Percentiles rank a stretch among this genome's conserved stretches.
These are phyloP conservation scores for Neria commutata DNA, from an alignment of 2,888 invertebrate species.

Conservation along the genomic window DNA sequence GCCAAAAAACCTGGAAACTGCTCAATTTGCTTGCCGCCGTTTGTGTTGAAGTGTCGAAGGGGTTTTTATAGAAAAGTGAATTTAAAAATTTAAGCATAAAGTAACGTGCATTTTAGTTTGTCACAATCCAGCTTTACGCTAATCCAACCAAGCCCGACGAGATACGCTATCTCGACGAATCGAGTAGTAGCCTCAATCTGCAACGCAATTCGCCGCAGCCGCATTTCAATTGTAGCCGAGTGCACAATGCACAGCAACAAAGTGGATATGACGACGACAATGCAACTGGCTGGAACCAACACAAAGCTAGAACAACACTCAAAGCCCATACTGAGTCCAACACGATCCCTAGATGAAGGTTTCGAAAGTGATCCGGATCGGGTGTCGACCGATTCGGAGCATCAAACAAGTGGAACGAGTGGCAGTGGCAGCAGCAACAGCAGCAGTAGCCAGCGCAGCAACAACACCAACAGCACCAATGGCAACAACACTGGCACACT, in stretches of 20 bases:
- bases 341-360: slow-evolving; percentile 62
- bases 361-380: slow-evolving; percentile 64
- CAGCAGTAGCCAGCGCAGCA: slow-evolving; percentile 30
- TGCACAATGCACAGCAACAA: slow-evolving; percentile 6
- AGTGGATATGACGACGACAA: slow-evolving; percentile 22
- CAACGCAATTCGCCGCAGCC: slow-evolving; percentile 9
- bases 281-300: slow-evolving; percentile 36
- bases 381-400: slow-evolving; percentile 62
- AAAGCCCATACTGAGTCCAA: slow-evolving; percentile 62
- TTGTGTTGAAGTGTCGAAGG: too few relatives aligned
- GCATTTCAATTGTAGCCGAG: slow-evolving; percentile 3
- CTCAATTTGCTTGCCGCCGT: too few relatives aligned
- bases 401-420: slow-evolving; percentile 52
- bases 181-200: slow-evolving; percentile 3
- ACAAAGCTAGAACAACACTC: slow-evolving; percentile 59
- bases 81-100: too few relatives aligned
- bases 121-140: too few relatives aligned
- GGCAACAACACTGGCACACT: slow-evolving; percentile 5
- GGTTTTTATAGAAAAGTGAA: too few relatives aligned
- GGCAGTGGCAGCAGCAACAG: slow-evolving; percentile 27
- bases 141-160: slow-evolving; percentile 1
- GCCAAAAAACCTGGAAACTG: too few relatives aligned
- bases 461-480: slow-evolving; percentile 14
- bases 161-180: neutral
- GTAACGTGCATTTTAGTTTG: neutral